Percentiles rank a stretch among this genome's conserved stretches.
phyloP scores from a whole-genome alignment of 2,797 vertebrate species.

The Hirundo rustica region DNA sequence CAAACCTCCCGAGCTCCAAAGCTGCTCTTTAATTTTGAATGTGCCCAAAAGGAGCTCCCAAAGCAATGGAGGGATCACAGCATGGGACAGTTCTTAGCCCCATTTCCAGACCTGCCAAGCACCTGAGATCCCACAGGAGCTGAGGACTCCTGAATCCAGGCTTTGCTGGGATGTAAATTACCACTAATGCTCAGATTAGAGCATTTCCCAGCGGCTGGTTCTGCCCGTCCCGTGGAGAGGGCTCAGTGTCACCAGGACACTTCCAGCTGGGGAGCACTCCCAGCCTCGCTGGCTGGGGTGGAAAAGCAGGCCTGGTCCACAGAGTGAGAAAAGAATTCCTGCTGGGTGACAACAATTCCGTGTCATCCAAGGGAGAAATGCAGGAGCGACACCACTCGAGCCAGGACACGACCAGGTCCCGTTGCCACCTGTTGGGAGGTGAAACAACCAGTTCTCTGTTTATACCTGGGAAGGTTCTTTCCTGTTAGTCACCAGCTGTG shows the following conservation, averaged over 20 bases:
- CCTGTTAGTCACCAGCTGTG: background rate
- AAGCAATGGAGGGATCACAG: background rate
- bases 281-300: background rate
- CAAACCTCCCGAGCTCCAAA: background rate
- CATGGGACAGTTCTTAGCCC: background rate
- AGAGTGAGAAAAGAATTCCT: background rate
- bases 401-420: background rate
- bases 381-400: conserved; percentile 15
- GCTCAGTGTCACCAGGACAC: background rate
- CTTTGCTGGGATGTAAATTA: background rate
- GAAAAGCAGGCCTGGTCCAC: background rate
- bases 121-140: background rate
- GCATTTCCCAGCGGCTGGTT: background rate
- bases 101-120: background rate
- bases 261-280: background rate
- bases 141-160: background rate
- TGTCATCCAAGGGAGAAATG: background rate
- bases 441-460: background rate
- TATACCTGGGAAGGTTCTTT: background rate
- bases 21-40: background rate
- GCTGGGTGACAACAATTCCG: background rate
- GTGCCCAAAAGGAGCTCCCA: background rate
- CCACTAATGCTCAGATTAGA: background rate
- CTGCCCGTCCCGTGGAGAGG: background rate
- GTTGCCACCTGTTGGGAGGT: background rate